These are phyloP conservation scores for Cyrtonyx montezumae DNA, from an alignment of 2,113 vertebrate species.

Conservation along the genomic window DNA sequence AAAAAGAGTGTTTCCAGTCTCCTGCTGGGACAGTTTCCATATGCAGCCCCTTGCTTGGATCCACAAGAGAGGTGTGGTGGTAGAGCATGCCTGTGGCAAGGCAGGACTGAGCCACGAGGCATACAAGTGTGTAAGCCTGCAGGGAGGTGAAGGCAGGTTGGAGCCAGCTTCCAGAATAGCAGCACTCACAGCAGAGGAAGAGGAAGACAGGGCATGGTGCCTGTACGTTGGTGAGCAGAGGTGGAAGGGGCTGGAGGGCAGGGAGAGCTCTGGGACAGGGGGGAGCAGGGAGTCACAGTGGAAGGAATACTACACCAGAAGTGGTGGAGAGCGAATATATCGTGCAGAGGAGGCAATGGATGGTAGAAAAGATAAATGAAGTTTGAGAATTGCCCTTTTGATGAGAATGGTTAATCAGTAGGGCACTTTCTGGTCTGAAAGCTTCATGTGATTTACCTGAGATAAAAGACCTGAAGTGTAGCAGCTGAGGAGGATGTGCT, in stretches of 20 bases:
- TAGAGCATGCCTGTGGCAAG: not conserved
- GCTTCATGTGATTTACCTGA: conserved; percentile 47
- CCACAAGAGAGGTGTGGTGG: not conserved
- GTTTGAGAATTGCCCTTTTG: not conserved
- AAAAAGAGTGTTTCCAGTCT: not conserved
- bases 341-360: not conserved
- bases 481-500: conserved; percentile 43
- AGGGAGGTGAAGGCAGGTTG: fast-evolving
- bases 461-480: conserved; percentile 46
- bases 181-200: not conserved
- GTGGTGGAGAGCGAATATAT: not conserved
- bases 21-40: not conserved
- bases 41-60: not conserved
- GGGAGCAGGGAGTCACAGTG: fast-evolving
- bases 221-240: not conserved
- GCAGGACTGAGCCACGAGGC: not conserved
- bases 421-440: conserved; percentile 51
- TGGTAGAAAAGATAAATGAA: conserved; percentile 20
- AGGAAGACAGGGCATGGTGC: not conserved
- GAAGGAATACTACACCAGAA: not conserved
- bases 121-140: not conserved
- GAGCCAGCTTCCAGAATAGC: not conserved
- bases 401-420: conserved; percentile 53
- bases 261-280: not conserved
- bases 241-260: too few species aligned